These are phyloP conservation scores for Apodemia zela DNA, from an alignment of 2,888 invertebrate genomes.

Conservation along the genomic window DNA sequence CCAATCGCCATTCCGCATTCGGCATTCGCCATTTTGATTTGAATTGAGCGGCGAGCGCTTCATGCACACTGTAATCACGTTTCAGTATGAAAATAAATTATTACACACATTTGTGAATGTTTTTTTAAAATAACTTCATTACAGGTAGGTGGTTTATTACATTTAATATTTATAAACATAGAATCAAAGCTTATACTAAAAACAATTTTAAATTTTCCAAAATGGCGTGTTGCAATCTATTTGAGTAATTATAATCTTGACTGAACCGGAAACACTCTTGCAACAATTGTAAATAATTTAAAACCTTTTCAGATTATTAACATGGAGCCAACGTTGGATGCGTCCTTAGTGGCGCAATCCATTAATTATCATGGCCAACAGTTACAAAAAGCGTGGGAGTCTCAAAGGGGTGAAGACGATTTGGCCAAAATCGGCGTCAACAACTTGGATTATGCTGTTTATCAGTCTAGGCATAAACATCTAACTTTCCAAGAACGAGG, in stretches of 20 bases:
- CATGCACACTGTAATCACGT: not conserved
- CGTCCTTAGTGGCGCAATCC: constrained; percentile 83
- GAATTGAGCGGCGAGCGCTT: not conserved
- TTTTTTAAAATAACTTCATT: not conserved
- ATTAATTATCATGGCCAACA: constrained; percentile 93
- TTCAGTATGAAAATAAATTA: not conserved
- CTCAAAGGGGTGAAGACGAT: constrained; percentile 89
- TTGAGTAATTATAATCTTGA: not conserved
- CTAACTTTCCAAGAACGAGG: constrained; percentile 91
- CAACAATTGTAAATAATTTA: not conserved
- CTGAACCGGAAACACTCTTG: not conserved
- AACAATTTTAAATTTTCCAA: not conserved
- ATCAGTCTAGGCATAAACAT: constrained; percentile 89
- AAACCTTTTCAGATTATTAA: constrained; percentile 5
- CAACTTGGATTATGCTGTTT: constrained; percentile 85
- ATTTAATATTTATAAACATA: not conserved
- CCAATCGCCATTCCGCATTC: too few relatives aligned
- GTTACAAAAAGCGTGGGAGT: constrained; percentile 92
- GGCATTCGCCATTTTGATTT: too few relatives aligned
- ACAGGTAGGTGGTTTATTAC: not conserved
- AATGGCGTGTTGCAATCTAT: not conserved
- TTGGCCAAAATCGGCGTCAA: constrained; percentile 82
- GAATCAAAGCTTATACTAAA: not conserved
- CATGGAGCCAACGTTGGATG: constrained; percentile 72
- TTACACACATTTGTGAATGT: constrained; percentile 1